Evolutionary conservation across 2,113 vertebrate genomes (phyloP).

Genomic region (Polypterus senegalus): DNA sequence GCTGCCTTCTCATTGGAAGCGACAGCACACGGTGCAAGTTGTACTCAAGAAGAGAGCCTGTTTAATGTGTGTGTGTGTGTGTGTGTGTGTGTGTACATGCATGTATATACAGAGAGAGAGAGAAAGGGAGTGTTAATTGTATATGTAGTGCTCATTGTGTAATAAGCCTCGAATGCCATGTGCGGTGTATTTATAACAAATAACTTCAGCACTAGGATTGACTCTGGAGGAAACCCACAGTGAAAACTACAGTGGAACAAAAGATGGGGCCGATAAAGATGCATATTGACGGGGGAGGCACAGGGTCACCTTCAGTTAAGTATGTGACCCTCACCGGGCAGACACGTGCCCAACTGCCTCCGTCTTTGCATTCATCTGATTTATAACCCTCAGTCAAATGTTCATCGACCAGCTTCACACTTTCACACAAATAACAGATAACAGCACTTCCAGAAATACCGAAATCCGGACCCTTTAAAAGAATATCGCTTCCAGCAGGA

Average conservation of each 20-base stretch:
- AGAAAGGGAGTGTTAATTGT: too few species aligned
- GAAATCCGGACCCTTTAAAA: constrained; percentile 28
- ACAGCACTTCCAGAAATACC: constrained; percentile 49
- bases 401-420: constrained; percentile 49
- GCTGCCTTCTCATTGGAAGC: constrained; percentile 17
- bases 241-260: too few species aligned
- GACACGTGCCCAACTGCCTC: constrained; percentile 53
- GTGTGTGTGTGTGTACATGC: background rate
- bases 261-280: too few species aligned
- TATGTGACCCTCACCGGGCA: constrained; percentile 26
- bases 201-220: too few species aligned
- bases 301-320: too few species aligned
- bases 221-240: too few species aligned
- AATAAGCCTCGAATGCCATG: too few species aligned
- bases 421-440: constrained; percentile 51
- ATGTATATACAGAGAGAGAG: too few species aligned
- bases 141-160: too few species aligned
- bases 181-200: too few species aligned
- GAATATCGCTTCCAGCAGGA: constrained; percentile 5
- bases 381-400: constrained; percentile 63
- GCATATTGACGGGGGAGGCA: too few species aligned
- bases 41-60: background rate
- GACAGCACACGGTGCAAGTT: background rate
- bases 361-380: constrained; percentile 41
- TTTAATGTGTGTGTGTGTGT: background rate